Percentiles rank a stretch among this genome's conserved stretches.
Evolutionary conservation across 92 coral and sea anemone genomes (phyloP).

Genomic region (Pocillopora grandis): DNA sequence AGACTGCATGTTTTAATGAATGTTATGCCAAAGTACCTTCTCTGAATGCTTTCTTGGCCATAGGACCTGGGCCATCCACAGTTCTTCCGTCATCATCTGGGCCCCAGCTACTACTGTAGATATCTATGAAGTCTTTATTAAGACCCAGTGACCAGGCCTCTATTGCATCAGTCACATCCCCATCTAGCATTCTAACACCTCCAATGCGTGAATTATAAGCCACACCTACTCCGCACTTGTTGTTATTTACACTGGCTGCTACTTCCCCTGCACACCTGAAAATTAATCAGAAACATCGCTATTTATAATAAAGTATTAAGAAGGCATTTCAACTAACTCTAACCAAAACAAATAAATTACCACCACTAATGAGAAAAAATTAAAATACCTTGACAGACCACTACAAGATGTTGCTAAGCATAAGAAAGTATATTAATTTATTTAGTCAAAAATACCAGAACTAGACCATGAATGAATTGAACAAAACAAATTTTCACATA

Average conservation of each 20-base stretch:
- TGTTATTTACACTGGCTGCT: slow-evolving; percentile 77
- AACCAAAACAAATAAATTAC: too few relatives aligned
- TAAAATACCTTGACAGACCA: too few relatives aligned
- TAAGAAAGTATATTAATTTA: too few relatives aligned
- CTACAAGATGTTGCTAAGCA: too few relatives aligned
- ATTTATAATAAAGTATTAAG: too few relatives aligned
- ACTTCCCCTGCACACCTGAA: slow-evolving; percentile 98
- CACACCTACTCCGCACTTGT: slow-evolving; percentile 93
- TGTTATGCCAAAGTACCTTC: slow-evolving; percentile 58
- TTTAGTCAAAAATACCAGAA: too few relatives aligned
- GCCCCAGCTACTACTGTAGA: slow-evolving; percentile 99
- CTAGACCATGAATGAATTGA: too few relatives aligned
- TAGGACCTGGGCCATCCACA: slow-evolving; percentile 94
- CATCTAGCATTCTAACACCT: slow-evolving; percentile 98
- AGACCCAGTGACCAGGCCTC: slow-evolving; percentile 90
- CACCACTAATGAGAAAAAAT: too few relatives aligned
- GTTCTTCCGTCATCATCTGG: slow-evolving; percentile 98
- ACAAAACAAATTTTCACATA: too few relatives aligned
- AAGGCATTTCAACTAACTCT: too few relatives aligned
- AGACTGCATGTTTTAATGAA: too few relatives aligned
- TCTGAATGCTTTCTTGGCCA: slow-evolving; percentile 90
- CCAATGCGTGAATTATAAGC: slow-evolving; percentile 95
- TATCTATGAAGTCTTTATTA: slow-evolving; percentile 76
- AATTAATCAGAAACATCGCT: neutral
- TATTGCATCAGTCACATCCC: slow-evolving; percentile 94